A percentile compares a stretch with the other conserved stretches of the same genome.
Conservation (phyloP, 2,797 vertebrate genomes). For the Loris lydekkerianus region DNA sequence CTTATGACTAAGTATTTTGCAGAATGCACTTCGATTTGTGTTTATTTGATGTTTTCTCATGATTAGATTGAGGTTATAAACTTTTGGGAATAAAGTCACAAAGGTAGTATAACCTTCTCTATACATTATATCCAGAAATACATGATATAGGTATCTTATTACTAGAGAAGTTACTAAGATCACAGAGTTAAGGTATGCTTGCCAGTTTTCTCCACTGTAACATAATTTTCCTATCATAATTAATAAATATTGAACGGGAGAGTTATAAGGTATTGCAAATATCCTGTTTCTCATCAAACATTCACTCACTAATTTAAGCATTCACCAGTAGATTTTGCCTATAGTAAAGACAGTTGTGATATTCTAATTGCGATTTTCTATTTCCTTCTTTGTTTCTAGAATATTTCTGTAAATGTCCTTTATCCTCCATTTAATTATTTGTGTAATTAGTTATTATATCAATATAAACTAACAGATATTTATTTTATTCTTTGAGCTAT, state of each 20-base stretch:
- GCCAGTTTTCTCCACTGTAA: neutral
- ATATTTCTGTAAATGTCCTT: neutral
- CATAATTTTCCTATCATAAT: neutral
- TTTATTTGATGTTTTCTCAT: neutral
- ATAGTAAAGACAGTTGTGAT: neutral
- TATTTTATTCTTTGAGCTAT: neutral
- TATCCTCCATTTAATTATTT: neutral
- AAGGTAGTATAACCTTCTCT: neutral
- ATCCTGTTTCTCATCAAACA: neutral
- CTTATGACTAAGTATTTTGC: neutral
- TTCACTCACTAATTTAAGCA: neutral
- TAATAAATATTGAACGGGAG: neutral
- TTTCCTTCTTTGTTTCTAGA: neutral
- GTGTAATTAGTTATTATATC: neutral
- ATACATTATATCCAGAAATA: neutral
- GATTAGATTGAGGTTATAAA: neutral
- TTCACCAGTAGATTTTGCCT: neutral
- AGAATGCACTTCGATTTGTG: neutral
- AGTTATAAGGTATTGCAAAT: neutral
- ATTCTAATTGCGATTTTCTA: slow-evolving; percentile 11
- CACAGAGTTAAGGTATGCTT: neutral
- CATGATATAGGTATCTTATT: neutral
- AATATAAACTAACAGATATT: neutral
- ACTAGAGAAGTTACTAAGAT: neutral
- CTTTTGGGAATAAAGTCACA: neutral